Conservation (phyloP, 2,888 invertebrate species). For the Plutella xylostella region DNA sequence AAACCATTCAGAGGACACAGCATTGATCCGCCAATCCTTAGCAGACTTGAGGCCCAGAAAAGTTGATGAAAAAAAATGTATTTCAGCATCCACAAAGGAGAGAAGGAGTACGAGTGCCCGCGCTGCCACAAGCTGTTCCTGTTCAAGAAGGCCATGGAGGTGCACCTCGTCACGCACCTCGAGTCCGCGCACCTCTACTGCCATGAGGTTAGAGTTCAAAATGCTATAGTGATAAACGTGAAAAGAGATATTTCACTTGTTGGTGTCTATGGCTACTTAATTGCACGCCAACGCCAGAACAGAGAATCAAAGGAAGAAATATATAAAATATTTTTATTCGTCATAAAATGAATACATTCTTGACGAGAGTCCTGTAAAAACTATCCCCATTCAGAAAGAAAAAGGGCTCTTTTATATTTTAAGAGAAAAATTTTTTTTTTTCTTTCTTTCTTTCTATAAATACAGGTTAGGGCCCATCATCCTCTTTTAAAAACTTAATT, state of each 20-base stretch:
- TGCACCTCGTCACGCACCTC: slow-evolving; percentile 44
- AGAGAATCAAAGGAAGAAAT: neutral
- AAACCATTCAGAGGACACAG: too few relatives aligned
- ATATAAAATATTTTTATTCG: too few relatives aligned
- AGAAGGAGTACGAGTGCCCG: slow-evolving; percentile 45
- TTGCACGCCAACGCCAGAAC: too few relatives aligned
- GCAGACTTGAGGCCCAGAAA: too few relatives aligned
- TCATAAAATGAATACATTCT: too few relatives aligned
- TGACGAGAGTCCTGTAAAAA: neutral
- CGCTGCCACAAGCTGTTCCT: slow-evolving; percentile 44
- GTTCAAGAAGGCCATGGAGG: slow-evolving; percentile 51
- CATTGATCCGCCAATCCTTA: too few relatives aligned
- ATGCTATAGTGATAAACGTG: neutral
- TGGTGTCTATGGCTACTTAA: neutral
- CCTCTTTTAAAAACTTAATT: neutral
- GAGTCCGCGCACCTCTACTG: slow-evolving; percentile 44
- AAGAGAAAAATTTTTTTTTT: neutral
- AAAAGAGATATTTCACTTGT: neutral
- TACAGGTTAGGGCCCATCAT: too few relatives aligned
- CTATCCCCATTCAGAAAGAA: neutral
- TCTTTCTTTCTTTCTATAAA: neutral
- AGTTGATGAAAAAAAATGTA: too few relatives aligned
- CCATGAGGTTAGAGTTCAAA: slow-evolving; percentile 30
- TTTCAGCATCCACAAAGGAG: slow-evolving; percentile 46
- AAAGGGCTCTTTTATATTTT: neutral